phyloP scores from a whole-genome alignment of 2,888 invertebrate genomes.

The Crioceris asparagi region DNA sequence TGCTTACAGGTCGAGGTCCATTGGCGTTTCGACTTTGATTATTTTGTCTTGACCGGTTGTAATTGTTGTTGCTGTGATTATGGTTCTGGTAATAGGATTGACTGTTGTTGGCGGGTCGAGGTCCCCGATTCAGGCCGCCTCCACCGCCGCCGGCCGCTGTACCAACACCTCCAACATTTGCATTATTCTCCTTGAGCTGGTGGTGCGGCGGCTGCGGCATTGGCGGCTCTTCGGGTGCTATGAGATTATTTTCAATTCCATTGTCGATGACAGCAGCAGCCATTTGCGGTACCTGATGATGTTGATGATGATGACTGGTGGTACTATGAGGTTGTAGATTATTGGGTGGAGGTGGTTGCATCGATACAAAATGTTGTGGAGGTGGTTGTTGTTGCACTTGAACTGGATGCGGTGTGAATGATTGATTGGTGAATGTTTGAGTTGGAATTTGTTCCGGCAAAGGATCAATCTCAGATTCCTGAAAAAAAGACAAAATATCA shows the following conservation, averaged over 20 bases:
- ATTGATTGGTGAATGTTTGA: conserved; percentile 80
- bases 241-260: neutral
- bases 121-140: no score
- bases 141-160: no score
- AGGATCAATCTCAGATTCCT: conserved; percentile 73
- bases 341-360: conserved; percentile 23
- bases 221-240: neutral
- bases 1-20: neutral
- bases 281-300: no score
- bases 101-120: no score
- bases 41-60: no score
- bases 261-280: no score
- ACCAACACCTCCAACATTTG: no score
- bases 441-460: conserved; percentile 60
- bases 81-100: neutral
- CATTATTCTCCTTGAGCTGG: neutral
- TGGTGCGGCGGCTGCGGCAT: neutral
- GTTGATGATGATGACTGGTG: no score
- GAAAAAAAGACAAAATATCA: conserved; percentile 13
- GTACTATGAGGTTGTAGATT: conserved; percentile 27
- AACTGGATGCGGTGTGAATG: conserved; percentile 46
- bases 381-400: conserved; percentile 48
- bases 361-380: conserved; percentile 38
- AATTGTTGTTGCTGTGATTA: neutral
- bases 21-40: neutral